A percentile compares a stretch with the other conserved stretches of the same genome.
These are phyloP conservation scores for Penaeus vannamei DNA, from an alignment of 1,140 invertebrate genomes.

Conservation along the genomic window DNA sequence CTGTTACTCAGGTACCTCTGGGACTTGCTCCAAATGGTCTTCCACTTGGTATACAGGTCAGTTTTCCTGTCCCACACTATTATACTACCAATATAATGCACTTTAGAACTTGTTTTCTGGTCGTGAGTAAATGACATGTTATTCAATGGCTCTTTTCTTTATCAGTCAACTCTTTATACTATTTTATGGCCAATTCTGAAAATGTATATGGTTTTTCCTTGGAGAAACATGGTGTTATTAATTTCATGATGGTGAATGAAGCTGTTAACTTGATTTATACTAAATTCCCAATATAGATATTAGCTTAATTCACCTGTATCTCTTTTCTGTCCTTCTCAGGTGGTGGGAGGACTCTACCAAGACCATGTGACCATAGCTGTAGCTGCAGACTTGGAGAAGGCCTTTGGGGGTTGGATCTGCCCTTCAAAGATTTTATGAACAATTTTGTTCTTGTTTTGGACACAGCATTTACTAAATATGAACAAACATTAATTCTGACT, in stretches of 20 bases:
- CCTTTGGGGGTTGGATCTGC: conserved; percentile 67
- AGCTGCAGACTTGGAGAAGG: conserved; percentile 73
- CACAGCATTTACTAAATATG: too few relatives aligned
- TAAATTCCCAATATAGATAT: background rate
- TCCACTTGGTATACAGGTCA: conserved; percentile 77
- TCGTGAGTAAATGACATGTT: background rate
- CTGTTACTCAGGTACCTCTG: conserved; percentile 89
- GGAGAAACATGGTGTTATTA: background rate
- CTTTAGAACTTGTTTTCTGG: background rate
- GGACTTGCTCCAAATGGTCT: conserved; percentile 88
- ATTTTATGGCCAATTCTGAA: background rate
- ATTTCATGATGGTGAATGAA: background rate
- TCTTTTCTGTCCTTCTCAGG: conserved; percentile 21
- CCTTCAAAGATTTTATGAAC: conserved; percentile 65
- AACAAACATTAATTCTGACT: too few relatives aligned
- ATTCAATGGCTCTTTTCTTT: too few relatives aligned
- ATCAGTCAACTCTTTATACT: too few relatives aligned
- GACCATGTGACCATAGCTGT: conserved; percentile 73
- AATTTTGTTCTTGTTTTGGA: too few relatives aligned
- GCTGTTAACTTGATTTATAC: background rate
- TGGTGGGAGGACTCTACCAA: conserved; percentile 71
- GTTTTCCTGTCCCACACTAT: background rate
- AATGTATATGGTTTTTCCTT: background rate
- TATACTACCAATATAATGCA: background rate
- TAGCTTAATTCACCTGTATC: too few relatives aligned